Base-by-base conservation (phyloP, 2,113 vertebrate species). In the Calonectris borealis region DNA sequence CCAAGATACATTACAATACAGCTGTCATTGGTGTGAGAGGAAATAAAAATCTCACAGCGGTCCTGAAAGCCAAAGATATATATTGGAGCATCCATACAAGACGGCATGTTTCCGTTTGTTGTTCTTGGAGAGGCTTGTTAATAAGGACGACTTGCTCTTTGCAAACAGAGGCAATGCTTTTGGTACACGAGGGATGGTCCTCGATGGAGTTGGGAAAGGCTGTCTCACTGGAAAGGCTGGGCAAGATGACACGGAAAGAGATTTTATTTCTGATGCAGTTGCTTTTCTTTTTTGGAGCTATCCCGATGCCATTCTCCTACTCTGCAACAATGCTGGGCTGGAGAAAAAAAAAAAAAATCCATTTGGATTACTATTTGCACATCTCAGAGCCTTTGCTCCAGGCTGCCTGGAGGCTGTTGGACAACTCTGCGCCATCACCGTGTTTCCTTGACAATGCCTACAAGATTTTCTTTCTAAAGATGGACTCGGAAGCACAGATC, bases 371-470 rank as follows among this genome's bases (percentile, higher is more conserved):
- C 1, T 66, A 44, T 91, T 93, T 86, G 66, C 82, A 86, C 84
- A 79, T 85, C 84, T 93, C 94, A 69, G 81, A 94, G 85, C 85
- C 87, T 85, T 94, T 86, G 84, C 96, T 95, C 54, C 92, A 83
- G 96, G 96, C 96, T 95, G 82, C 94, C 96, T 90, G 75, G 65
- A 95, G 96, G 93, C 93, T 90, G 92, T 64, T 90, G 93, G 96
- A 82, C 82, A 94, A 58, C 75, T 87, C 87, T 51, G 82, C 0
- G 0, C 62, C 87, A 70, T 76, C 87, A 83, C 78, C 87, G 58
- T 48, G 85, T 88, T 94, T 96, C 71, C 85, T 27, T 96, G 93
- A 93, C 70, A 65, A 77, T 93, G 46, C 78, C 62, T 29, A 9
- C 71, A 85, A 81, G 82, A 66, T 62, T 88, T 80, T 88, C 48